Percentiles rank a stretch among this genome's conserved stretches.
These are phyloP conservation scores for Diloba caeruleocephala DNA, from an alignment of 2,888 invertebrate species.

Conservation along the genomic window DNA sequence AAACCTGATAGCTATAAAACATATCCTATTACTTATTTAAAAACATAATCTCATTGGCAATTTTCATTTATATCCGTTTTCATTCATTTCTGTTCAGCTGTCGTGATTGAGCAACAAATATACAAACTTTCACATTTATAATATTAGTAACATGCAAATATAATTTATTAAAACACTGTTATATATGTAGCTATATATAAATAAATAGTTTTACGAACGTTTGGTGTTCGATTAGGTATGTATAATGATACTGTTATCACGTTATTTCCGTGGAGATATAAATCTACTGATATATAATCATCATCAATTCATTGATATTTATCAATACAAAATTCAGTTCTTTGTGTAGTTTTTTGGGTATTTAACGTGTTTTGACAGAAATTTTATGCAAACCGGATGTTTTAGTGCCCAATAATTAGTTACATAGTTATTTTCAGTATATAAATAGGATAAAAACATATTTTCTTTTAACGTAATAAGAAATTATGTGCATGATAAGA, in stretches of 20 bases:
- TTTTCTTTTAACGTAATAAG: background rate
- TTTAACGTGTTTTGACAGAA: conserved; percentile 56
- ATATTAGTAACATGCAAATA: too few species aligned
- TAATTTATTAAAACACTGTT: too few species aligned
- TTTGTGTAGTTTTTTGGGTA: conserved; percentile 58
- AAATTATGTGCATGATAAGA: background rate
- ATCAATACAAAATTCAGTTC: conserved; percentile 64
- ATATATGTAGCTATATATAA: too few species aligned
- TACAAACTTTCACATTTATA: too few species aligned
- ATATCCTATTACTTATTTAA: too few species aligned
- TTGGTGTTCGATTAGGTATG: conserved; percentile 20
- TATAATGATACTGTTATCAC: conserved; percentile 62
- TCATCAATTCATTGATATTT: conserved; percentile 59
- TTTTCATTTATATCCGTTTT: too few species aligned
- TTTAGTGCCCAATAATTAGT: conserved; percentile 3
- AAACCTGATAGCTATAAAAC: too few species aligned
- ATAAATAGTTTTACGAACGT: background rate
- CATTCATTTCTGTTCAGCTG: too few species aligned
- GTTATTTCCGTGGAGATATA: conserved; percentile 77
- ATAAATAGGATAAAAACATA: background rate
- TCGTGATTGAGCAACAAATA: too few species aligned
- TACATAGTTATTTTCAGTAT: background rate
- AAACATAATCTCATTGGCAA: too few species aligned
- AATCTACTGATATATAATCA: conserved; percentile 75
- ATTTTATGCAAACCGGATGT: conserved; percentile 19